phyloP scores from a whole-genome alignment of 2,888 invertebrate species.

The Pristionchus mayeri region DNA sequence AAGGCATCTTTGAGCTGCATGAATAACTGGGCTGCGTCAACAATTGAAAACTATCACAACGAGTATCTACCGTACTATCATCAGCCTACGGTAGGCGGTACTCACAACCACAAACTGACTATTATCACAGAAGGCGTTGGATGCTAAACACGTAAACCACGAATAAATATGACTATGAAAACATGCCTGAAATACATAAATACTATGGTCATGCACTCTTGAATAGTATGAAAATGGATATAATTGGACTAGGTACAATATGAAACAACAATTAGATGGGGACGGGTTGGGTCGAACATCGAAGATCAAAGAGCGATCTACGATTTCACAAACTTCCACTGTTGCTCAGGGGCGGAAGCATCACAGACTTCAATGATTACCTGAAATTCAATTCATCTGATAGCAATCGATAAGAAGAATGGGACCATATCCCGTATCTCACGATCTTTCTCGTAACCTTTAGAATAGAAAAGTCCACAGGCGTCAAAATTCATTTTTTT shows the following conservation, averaged over 20 bases:
- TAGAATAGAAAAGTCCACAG: no score
- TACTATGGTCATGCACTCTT: slow-evolving; percentile 2
- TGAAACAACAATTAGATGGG: neutral
- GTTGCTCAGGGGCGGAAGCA: slow-evolving; percentile 55
- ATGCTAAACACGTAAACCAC: neutral
- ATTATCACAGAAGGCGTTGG: slow-evolving; percentile 4
- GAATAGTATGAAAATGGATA: neutral
- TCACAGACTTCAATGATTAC: slow-evolving; percentile 54
- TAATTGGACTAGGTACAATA: neutral
- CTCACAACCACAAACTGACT: slow-evolving; percentile 32
- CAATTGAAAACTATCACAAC: neutral
- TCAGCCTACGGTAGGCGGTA: neutral
- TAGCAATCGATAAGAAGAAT: no score
- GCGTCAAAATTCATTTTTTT: no score
- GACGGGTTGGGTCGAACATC: neutral
- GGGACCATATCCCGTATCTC: no score
- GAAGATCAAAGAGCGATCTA: neutral
- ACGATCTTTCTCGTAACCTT: no score
- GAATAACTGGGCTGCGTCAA: neutral
- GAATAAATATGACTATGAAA: neutral
- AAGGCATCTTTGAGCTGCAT: slow-evolving; percentile 30
- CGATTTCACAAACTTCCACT: slow-evolving; percentile 57
- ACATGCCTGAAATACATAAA: neutral
- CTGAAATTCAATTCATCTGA: no score
- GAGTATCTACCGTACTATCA: neutral